These are phyloP conservation scores for Cylindroiulus punctatus DNA, from an alignment of 2,888 invertebrate genomes.

Conservation along the genomic window DNA sequence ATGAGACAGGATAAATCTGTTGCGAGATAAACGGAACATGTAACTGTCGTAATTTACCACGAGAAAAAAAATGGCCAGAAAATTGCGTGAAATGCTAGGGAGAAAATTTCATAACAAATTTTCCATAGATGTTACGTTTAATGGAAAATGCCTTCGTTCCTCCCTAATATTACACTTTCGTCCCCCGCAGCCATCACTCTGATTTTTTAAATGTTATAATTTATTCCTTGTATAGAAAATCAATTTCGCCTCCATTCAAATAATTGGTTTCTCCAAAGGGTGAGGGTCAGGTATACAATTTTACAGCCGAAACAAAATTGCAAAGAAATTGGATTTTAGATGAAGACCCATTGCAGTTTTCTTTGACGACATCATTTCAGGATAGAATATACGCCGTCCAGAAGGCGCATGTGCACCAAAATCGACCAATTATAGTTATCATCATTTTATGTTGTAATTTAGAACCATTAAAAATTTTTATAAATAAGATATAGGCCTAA, in stretches of 20 bases:
- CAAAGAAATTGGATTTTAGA: constrained; percentile 13
- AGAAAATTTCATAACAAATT: not conserved
- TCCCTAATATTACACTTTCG: not conserved
- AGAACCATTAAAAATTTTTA: no score
- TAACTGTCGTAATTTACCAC: not conserved
- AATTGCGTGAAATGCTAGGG: not conserved
- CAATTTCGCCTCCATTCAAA: constrained; percentile 37
- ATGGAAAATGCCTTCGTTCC: constrained; percentile 30
- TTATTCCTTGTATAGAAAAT: constrained; percentile 30
- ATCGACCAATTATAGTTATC: not conserved
- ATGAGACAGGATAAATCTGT: not conserved
- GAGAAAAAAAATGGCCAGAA: not conserved
- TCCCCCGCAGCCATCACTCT: not conserved
- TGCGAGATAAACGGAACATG: constrained; percentile 17
- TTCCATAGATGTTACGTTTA: not conserved
- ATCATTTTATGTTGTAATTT: no score
- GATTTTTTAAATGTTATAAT: constrained; percentile 44
- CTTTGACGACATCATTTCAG: not conserved
- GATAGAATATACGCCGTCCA: not conserved
- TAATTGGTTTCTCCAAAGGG: constrained; percentile 15
- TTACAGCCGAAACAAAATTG: not conserved
- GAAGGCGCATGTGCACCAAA: not conserved
- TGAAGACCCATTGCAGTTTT: not conserved
- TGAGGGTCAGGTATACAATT: constrained; percentile 20
- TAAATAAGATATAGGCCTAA: no score